phyloP scores from a whole-genome alignment of 2,113 vertebrate species.

The Pteropus alecto region DNA sequence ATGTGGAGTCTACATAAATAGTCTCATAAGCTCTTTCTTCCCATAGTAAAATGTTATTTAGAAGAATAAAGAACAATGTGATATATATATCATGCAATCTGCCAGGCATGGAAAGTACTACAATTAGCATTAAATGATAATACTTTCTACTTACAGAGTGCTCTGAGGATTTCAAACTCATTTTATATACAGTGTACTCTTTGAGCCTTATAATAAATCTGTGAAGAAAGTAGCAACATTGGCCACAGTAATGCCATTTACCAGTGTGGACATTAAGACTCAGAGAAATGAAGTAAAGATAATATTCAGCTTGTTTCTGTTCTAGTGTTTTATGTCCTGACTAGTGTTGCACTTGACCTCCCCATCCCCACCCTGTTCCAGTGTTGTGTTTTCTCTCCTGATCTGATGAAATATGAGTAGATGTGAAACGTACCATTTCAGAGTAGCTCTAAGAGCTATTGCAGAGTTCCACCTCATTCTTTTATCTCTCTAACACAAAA shows the following conservation, averaged over 20 bases:
- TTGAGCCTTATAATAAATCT: background rate
- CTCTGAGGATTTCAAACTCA: background rate
- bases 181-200: background rate
- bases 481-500: background rate
- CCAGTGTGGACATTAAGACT: background rate
- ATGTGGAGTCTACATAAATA: background rate
- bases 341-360: fast-evolving
- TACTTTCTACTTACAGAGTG: background rate
- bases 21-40: background rate
- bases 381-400: background rate
- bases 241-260: background rate
- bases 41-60: background rate
- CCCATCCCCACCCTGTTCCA: background rate
- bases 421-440: background rate
- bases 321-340: background rate
- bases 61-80: background rate
- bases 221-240: background rate
- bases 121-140: background rate
- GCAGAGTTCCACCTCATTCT: background rate
- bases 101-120: background rate
- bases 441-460: background rate
- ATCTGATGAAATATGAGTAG: background rate
- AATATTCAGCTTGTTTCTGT: background rate
- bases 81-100: background rate
- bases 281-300: background rate